These are phyloP conservation scores for Antitype chi DNA, from an alignment of 2,888 invertebrate genomes.

Conservation along the genomic window DNA sequence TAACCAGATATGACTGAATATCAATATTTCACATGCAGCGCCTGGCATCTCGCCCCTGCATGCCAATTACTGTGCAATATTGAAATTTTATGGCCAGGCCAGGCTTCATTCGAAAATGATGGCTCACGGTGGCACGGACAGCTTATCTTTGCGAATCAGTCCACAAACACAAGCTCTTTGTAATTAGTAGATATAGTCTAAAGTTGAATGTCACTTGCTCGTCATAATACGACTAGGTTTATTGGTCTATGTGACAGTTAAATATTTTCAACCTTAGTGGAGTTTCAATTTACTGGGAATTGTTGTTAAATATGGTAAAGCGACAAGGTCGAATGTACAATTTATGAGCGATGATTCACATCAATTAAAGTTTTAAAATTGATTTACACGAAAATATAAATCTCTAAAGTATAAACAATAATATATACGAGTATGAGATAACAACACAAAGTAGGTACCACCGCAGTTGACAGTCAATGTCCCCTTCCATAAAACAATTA, in stretches of 20 bases:
- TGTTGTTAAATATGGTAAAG: neutral
- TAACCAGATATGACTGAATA: slow-evolving; percentile 21
- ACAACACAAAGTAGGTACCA: neutral
- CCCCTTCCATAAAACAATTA: slow-evolving; percentile 28
- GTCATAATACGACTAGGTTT: neutral
- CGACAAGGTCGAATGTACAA: neutral
- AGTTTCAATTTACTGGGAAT: neutral
- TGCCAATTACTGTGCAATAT: slow-evolving; percentile 39
- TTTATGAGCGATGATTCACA: neutral
- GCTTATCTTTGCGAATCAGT: neutral
- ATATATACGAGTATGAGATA: neutral
- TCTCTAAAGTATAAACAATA: neutral
- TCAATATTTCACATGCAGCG: slow-evolving; percentile 43
- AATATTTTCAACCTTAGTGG: neutral
- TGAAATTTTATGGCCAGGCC: slow-evolving; percentile 21
- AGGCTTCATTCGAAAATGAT: slow-evolving; percentile 27
- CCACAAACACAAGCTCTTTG: neutral
- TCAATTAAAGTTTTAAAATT: neutral
- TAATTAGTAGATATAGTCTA: neutral
- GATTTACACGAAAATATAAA: neutral
- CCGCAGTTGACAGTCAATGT: neutral
- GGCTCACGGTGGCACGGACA: neutral
- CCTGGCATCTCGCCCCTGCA: neutral
- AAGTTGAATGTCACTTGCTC: neutral
- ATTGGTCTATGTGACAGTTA: neutral